Evolutionary conservation across 2,888 invertebrate genomes (phyloP).

Genomic region (Megamerina dolium): DNA sequence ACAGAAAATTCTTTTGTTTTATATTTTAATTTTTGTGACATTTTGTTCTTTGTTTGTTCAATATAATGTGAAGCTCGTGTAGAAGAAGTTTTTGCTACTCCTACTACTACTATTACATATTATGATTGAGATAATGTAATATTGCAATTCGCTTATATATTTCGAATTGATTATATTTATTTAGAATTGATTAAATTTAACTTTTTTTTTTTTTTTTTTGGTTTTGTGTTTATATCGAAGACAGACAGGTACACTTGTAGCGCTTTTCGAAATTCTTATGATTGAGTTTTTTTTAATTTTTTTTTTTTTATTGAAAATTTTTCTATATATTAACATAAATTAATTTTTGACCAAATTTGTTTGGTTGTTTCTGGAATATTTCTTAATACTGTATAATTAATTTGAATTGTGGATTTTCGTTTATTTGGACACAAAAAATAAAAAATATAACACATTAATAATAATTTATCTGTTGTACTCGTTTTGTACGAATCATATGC

Average conservation of each 20-base stretch:
- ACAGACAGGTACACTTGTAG: conserved; percentile 20
- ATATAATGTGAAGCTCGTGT: no score
- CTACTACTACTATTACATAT: no score
- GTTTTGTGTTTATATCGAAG: neutral
- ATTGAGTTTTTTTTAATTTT: conserved; percentile 3
- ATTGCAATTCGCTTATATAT: no score
- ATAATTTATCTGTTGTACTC: neutral
- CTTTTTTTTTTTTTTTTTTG: no score
- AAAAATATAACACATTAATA: neutral
- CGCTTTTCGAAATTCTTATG: conserved; percentile 7
- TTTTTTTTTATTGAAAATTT: conserved; percentile 2
- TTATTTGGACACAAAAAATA: neutral
- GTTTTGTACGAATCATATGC: no score
- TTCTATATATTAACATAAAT: neutral
- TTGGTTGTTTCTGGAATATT: neutral
- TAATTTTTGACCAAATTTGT: conserved; percentile 5
- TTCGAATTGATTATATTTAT: no score
- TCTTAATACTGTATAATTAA: neutral
- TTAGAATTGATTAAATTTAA: no score
- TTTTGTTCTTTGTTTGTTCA: no score
- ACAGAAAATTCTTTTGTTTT: no score
- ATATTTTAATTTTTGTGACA: no score
- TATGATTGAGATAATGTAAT: no score
- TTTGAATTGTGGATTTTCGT: neutral
- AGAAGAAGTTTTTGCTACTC: no score